Evolutionary conservation across 2,113 vertebrate genomes (phyloP), one percentile per base, ranked within the genome.

Genomic region (Camelus bactrianus): DNA sequence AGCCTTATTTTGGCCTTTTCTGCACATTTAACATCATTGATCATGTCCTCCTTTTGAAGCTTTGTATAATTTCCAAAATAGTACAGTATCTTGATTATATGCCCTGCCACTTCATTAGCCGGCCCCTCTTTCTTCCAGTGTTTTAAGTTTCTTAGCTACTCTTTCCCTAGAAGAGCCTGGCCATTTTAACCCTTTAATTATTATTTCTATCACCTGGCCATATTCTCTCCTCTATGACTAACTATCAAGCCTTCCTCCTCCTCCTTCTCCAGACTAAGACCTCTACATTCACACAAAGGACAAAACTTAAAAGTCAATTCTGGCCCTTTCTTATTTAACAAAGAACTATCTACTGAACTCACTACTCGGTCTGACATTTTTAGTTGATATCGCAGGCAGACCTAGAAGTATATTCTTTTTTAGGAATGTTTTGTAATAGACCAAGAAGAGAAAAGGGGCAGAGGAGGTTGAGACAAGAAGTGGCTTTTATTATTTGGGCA

Each of bases 211-310:
- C 46, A 80, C 22, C n/a, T 69, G 62, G 26, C 56, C 46, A 77
- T 48, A 91, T 75, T 69, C 42, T 91, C 93, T 93, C 75, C 52
- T 54, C 32, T 93, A 35, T 87, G 60, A 94, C 48, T 85, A 65
- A 79, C 65, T 83, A 72, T 8, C 13, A 77, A 56, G 56, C 26
- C 12, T 86, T 89, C 50, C 6, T 67, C 67, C 26, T 76, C 62
- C 9, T 79, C 54, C 50, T 69, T 79, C 81, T 46, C 38, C 26
- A 67, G 91, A 58, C 2, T n/a, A 15, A 16, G 22, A 80, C 15
- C 46, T 75, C 46, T 79, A 52, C 5, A 88, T 67, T 88, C 12
- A 75, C 22, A 14, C 54, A 83, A 46, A 50, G 24, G 19, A 84
- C 28, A 95, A 82, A 93, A 62, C 67, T 73, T 75, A 30, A 28